Evolutionary conservation across 2,888 invertebrate species (phyloP), one percentile per base, ranked within the genome.

Genomic region (Cryptophagus acutangulus): DNA sequence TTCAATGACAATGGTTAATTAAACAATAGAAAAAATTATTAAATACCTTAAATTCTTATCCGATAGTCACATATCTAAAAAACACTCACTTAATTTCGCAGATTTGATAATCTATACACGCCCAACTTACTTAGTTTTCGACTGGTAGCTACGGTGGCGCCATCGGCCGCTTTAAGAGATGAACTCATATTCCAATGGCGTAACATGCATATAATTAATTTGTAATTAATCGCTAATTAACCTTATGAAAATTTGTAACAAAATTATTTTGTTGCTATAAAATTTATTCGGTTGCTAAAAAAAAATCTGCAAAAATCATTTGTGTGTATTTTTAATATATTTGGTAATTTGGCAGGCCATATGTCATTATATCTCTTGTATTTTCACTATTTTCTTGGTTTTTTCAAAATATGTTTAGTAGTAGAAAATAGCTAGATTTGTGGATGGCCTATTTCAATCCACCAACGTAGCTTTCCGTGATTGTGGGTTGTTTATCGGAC

Each of bases 101-200:
- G 51, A 56, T 55, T 57, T 56, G 55, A 52, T 54, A 57, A 54
- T 51, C 56, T 57, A 58, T n/a, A 66, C 67, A 67, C 67, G 66
- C 67, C 67, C 67, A 66, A 58, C 61, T 61, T 59, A 59, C 61
- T 61, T 58, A 53, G 55, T 59, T 57, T 62, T 56, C 56, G 57
- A 62, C 66, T 65, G 60, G 56, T 51, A 44, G 40, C 46, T 45
- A 35, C 38, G 40, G 46, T 55, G 50, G 52, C 55, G 57, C 52
- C 49, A 46, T 40, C 52, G 55, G 41, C 38, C 17, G 18, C 37
- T 36, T 36, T 37, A 18, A 24, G 37, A 40, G 42, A 40, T 40
- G 39, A 33, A 17, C 18, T 6, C 4, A 15, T 3, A 9, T 26
- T 36, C 40, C 55, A 56, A 49, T 45, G 52, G 54, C 51, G 51